Evolutionary conservation across 2,888 invertebrate species (phyloP), one percentile per base, ranked within the genome.

Genomic region (Boloria selene): DNA sequence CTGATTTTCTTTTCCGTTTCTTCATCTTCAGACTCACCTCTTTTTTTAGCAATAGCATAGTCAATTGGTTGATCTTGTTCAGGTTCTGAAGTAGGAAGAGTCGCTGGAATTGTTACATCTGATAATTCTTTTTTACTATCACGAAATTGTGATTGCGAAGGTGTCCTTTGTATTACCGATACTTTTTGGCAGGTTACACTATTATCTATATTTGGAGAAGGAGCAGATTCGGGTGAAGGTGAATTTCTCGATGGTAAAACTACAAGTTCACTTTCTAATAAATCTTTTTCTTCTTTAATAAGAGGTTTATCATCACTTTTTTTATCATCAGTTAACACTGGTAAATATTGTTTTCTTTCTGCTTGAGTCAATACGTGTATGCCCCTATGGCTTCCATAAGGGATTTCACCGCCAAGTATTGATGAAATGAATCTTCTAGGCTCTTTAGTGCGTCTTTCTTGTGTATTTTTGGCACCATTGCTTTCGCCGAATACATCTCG

Each of bases 51-150:
- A 73, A 97, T 96, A 79, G 95, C 97, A 82, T 97, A 97, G 81
- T 97, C 97, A 69, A 97, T 97, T 0, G 97, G 97, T 76, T 97
- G 97, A 69, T 97, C 97, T 86, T 96, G 96, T 82, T 95, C 95
- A 0, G 95, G 95, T 76, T 95, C 95, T 68, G 90, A 71, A 52
- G 90, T 74, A 6, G 93, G 90, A 69, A 93, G 75, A 49, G 93
- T 88, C 54, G 90, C 75, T 55, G 94, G 94, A 73, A 94, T 82
- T 64, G 87, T 88, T 16, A 93, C 89, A 64, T 93, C 93, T 49
- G 85, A 74, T 49, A 86, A 71, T 72, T 93, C 93, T 78, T 92
- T 92, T 78, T 91, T 91, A 59, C 81, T 87, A 61, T 87, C 87
- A 77, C 93, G 84, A 69, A 90, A 91, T 73, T 92, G 90, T 70